A percentile compares a stretch with the other conserved stretches of the same genome.
These are phyloP conservation scores for Ophiothrix spiculata DNA, from an alignment of 35 echinoderm and acorn worm species.

Conservation along the genomic window DNA sequence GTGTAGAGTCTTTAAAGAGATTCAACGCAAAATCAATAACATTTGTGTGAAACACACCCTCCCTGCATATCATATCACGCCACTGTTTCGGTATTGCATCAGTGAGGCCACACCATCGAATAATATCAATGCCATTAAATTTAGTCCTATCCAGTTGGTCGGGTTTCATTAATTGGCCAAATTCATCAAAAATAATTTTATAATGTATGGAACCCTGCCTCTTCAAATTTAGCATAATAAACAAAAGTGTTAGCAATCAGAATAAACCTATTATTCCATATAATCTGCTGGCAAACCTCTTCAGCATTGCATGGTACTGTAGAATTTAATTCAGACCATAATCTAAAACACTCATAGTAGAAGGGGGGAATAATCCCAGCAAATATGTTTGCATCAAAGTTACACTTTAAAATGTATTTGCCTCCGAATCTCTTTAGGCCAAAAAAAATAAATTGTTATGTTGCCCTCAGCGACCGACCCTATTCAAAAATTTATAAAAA, in stretches of 20 bases:
- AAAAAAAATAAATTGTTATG: background rate
- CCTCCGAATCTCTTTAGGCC: background rate
- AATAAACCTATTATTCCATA: slow-evolving; percentile 4
- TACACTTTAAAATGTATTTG: background rate
- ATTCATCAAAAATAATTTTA: background rate
- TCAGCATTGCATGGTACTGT: background rate
- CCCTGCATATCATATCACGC: background rate
- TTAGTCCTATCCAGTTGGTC: background rate
- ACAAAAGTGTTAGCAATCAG: background rate
- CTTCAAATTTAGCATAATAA: background rate
- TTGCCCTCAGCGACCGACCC: background rate
- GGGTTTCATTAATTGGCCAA: background rate
- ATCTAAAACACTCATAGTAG: background rate
- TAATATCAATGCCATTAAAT: background rate
- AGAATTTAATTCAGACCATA: slow-evolving; percentile 3
- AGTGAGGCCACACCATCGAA: background rate
- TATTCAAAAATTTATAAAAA: background rate
- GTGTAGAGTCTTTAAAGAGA: background rate
- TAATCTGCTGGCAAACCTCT: background rate
- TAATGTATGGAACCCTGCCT: background rate
- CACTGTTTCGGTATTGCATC: background rate
- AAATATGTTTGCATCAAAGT: background rate
- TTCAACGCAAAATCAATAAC: background rate
- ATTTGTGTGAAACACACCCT: background rate
- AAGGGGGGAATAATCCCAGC: background rate